These are phyloP conservation scores for Drosophila peninsularis DNA, from an alignment of 2,888 invertebrate species.

Conservation along the genomic window DNA sequence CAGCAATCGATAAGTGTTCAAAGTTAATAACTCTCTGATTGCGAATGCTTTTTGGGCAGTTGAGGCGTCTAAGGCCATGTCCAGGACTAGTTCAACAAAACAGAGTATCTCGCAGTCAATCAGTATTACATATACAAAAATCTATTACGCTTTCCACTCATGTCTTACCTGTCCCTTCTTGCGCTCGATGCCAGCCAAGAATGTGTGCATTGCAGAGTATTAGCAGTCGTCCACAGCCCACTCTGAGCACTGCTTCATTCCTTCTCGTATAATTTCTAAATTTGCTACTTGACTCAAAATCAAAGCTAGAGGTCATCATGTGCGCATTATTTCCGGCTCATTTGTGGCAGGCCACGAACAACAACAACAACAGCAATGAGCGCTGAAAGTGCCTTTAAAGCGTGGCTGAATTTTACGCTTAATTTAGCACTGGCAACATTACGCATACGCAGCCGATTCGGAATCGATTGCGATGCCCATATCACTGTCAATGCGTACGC, in stretches of 20 bases:
- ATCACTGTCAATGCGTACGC: conserved; percentile 17
- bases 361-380: conserved; percentile 1
- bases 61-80: too few species aligned
- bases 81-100: too few species aligned
- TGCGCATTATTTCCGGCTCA: conserved; percentile 80
- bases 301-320: conserved; percentile 31
- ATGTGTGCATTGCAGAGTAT: too few species aligned
- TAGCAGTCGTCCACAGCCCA: background rate
- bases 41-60: too few species aligned
- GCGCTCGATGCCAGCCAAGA: too few species aligned
- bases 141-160: too few species aligned
- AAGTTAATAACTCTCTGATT: background rate
- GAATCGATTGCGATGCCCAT: conserved; percentile 38
- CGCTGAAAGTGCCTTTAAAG: conserved; percentile 39
- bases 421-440: conserved; percentile 72
- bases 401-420: conserved; percentile 76
- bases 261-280: background rate
- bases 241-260: background rate
- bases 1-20: background rate
- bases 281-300: conserved; percentile 8
- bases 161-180: too few species aligned
- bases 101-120: background rate
- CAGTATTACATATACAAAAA: too few species aligned
- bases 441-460: conserved; percentile 44
- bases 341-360: conserved; percentile 52